Evolutionary conservation across 2,113 vertebrate genomes (phyloP), one percentile per base, ranked within the genome.

Genomic region (Atlantisia rogersi): DNA sequence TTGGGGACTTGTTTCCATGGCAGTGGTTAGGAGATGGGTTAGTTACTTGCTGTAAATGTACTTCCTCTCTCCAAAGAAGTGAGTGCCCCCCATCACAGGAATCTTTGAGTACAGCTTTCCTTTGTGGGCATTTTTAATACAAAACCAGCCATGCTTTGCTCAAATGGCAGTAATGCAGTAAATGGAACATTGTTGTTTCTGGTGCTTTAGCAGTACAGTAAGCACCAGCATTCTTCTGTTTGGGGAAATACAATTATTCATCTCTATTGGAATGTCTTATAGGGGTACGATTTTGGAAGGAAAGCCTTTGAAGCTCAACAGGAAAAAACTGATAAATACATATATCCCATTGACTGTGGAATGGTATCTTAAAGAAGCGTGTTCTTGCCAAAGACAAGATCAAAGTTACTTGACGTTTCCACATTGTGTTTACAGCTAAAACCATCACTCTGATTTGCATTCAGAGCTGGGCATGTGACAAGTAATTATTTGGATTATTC

Each of bases 351-450:
- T 82, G 15, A 92, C 48, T 88, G 35, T 12, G 60, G 31, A 83
- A 69, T 31, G 6, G 44, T 71, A 16, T 77, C 59, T 82, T 82
- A 58, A 91, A 44, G 68, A 77, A 78, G 18, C 0, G 0, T 74
- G 24, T 88, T 93, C 63, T 80, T 93, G 46, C 50, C 52, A 67
- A 67, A 70, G n/a, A 83, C 0, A 0, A 86, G 65, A 91, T 86
- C 52, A 64, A 78, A 88, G 35, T 76, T 86, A 65, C 55, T 93
- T 84, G 59, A 67, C 9, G 0, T 73, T 92, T 88, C 85, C 17
- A n/a, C 5, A 2, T 42, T 82, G 55, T 94, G 50, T 95, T 95
- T 95, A 85, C 93, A 90, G 84, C 84, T 91, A 59, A 92, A 93
- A 60, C 22, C 53, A 28, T 84, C 55, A 12, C 70, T 91, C 64